A percentile compares a stretch with the other conserved stretches of the same genome.
Conservation (phyloP, 2,113 vertebrate species). For the Nothoprocta pentlandii region DNA sequence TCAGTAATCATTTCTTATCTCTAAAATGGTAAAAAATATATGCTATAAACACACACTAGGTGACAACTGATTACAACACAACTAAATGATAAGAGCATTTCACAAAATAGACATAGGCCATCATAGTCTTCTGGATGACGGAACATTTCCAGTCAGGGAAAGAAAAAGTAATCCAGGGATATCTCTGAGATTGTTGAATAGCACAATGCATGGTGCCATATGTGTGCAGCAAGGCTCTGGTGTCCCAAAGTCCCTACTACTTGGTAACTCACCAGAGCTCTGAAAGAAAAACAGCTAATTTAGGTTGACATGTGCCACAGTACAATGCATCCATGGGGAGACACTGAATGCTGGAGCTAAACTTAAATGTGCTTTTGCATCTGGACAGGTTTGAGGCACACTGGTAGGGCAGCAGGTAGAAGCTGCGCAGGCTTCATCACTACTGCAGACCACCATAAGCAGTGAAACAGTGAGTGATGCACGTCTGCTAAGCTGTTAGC, state of each 20-base stretch:
- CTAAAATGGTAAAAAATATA: not conserved
- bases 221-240: not conserved
- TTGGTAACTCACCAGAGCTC: not conserved
- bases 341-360: not conserved
- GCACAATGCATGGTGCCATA: not conserved
- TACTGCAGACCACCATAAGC: not conserved
- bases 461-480: fast-evolving
- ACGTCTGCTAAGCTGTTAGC: not conserved
- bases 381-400: not conserved
- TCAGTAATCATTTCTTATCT: constrained; percentile 51
- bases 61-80: constrained; percentile 35
- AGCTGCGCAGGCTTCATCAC: not conserved
- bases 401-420: not conserved
- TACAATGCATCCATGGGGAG: not conserved
- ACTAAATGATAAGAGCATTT: constrained; percentile 1
- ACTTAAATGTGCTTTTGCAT: not conserved
- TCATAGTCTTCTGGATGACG: not conserved
- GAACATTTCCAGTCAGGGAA: not conserved
- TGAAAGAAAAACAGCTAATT: not conserved
- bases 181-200: not conserved
- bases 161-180: not conserved
- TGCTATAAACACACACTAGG: constrained; percentile 5
- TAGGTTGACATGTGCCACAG: not conserved
- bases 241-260: not conserved
- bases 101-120: not conserved